Base-by-base conservation (phyloP, 2,888 invertebrate species). In the Megastigmus dorsalis region DNA sequence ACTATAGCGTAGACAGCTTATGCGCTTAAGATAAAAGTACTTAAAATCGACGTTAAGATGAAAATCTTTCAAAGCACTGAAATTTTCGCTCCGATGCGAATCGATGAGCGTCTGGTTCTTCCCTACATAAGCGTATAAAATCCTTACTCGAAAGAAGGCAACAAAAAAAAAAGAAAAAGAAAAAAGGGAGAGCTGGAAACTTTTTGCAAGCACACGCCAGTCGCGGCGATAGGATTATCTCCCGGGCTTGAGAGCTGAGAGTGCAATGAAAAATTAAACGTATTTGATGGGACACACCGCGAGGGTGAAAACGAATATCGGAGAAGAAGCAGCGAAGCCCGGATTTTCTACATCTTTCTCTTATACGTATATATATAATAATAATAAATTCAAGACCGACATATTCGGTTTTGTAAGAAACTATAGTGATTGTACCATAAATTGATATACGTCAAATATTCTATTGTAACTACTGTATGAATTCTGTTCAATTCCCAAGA, bases 221-320 rank as follows among this genome's bases (percentile, higher is more conserved):
- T 33, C 13, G 43, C 28, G n/a, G n/a, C 54, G 54, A 55, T 70
- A 45, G 36, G 62, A 70, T 70, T 70, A 70, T 62, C 70, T 43
- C 43, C 10, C 38, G 6, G 13, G 13, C 10, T 38, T 7, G 10
- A 15, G 0, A 18, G 45, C 43, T 60, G 57, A 33, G 54, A 28
- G 20, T 30, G 26, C 48, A 45, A 75, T 79, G 77, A 81, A 80
- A 81, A 79, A 80, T 80, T 79, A 65, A 78, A 74, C 50, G 75
- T 77, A 78, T 80, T 80, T 73, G 80, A 82, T 81, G 80, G 78
- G 77, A 80, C 79, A 73, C 78, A 79, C 52, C 60, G 75, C n/a
- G 74, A 54, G 68, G 76, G 74, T 52, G 67, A 68, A 54, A 62
- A n/a, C n/a, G 36, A 23, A 20, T 15, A 63, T 36, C 10, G 9